Percentiles rank a stretch among this genome's conserved stretches.
These are phyloP conservation scores for Dermochelys coriacea DNA, from an alignment of 2,797 vertebrate species.

Conservation along the genomic window DNA sequence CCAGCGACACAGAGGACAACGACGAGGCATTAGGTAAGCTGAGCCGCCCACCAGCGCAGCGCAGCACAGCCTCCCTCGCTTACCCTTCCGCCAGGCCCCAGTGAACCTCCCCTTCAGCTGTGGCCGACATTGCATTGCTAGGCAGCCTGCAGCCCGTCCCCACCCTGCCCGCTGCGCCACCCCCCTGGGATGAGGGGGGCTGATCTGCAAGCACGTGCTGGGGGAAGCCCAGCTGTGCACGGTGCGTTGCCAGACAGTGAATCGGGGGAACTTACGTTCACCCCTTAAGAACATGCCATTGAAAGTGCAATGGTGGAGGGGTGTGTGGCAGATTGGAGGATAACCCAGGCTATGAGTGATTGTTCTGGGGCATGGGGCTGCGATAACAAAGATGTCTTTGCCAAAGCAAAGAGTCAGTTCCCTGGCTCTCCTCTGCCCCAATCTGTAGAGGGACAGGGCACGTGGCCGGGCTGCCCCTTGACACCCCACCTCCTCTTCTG, in stretches of 20 bases:
- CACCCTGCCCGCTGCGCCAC: neutral
- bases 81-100: neutral
- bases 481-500: neutral
- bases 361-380: neutral
- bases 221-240: neutral
- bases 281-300: neutral
- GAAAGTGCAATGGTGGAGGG: neutral
- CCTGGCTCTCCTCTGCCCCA: neutral
- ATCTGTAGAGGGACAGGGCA: neutral
- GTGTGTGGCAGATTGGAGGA: neutral
- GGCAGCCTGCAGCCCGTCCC: rapidly evolving
- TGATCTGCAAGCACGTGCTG: neutral
- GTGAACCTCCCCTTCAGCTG: neutral
- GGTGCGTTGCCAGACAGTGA: neutral
- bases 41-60: rapidly evolving
- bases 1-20: constrained; percentile 97
- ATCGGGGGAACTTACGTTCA: neutral
- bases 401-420: neutral
- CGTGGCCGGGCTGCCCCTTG: neutral
- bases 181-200: neutral
- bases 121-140: neutral
- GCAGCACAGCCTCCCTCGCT: rapidly evolving
- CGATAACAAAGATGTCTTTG: neutral
- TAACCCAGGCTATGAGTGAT: neutral
- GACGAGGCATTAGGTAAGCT: constrained; percentile 94